Conservation (phyloP, 2,888 invertebrate genomes). For the Hoplodrina blanda region DNA sequence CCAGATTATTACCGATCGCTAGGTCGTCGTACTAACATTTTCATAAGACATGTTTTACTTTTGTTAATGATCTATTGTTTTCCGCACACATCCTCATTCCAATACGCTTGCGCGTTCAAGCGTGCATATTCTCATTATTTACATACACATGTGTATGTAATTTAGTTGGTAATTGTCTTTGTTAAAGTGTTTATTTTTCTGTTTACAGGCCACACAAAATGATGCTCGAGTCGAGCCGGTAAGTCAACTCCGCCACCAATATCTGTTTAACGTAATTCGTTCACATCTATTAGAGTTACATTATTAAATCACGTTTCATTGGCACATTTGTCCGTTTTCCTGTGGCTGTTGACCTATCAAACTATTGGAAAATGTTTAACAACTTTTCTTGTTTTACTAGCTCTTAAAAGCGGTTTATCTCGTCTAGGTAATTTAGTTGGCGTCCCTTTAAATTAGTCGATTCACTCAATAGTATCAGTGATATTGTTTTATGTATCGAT, state of each 20-base stretch:
- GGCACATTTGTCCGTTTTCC: slow-evolving; percentile 61
- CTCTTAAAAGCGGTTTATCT: slow-evolving; percentile 40
- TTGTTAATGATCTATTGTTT: slow-evolving; percentile 59
- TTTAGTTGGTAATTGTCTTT: slow-evolving; percentile 47
- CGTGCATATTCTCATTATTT: slow-evolving; percentile 36
- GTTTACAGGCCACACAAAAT: slow-evolving; percentile 89
- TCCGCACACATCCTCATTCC: slow-evolving; percentile 37
- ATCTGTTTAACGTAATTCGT: slow-evolving; percentile 59
- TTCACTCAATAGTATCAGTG: slow-evolving; percentile 20
- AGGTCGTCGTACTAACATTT: slow-evolving; percentile 59
- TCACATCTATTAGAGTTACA: slow-evolving; percentile 45
- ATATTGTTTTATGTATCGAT: slow-evolving; percentile 40
- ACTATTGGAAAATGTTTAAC: slow-evolving; percentile 32
- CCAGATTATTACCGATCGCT: slow-evolving; percentile 69
- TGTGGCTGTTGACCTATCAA: slow-evolving; percentile 59
- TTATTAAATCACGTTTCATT: slow-evolving; percentile 52
- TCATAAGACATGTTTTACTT: slow-evolving; percentile 53
- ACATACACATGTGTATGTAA: slow-evolving; percentile 46
- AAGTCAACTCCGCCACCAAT: slow-evolving; percentile 69
- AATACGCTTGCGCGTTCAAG: slow-evolving; percentile 32
- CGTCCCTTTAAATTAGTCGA: slow-evolving; percentile 29
- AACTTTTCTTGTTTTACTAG: slow-evolving; percentile 40
- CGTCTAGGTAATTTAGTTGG: slow-evolving; percentile 37
- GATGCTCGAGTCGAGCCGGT: slow-evolving; percentile 90
- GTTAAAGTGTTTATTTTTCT: slow-evolving; percentile 69